Base-by-base conservation (phyloP, 2,797 vertebrate genomes). In the Onychomys leucogaster region DNA sequence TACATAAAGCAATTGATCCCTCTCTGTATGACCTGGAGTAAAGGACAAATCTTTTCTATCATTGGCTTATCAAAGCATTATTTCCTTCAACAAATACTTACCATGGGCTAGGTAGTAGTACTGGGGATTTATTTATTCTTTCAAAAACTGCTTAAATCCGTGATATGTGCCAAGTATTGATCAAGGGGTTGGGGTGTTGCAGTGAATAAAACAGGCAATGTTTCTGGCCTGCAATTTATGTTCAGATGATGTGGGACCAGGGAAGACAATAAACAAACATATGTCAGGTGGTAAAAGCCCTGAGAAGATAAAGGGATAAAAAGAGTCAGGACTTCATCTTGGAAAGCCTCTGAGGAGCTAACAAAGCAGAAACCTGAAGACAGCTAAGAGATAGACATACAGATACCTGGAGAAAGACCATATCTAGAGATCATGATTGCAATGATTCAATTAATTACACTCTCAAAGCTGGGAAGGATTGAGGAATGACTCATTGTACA, bases 71-170 rank as follows among this genome's bases (percentile, higher is more conserved):
- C 43, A 88, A 86, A 94, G 55, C 23, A 29, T 63, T 63, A 57
- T 55, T 95, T 89, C 32, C 80, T 71, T 86, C 57, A 93, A 84
- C 29, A 93, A 91, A 76, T 89, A 80, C 49, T 82, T 94, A 86
- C 34, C 17, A 29, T 27, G 27, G 75, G n/a, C 41, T 83, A 71
- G 16, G 27, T 12, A 27, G 41, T 41, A 94, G 41, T 32, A 73
- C 52, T 81, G 17, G 78, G 46, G 17, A 77, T 11, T 75, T 32
- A 25, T 61, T 95, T 49, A 67, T 37, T 89, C 34, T 67, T 81
- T 91, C 69, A 46, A 80, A 61, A 93, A 89, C 55, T 78, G 11
- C 46, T 46, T 76, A 89, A 95, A 37, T 85, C 55, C 41, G 46
- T 83, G 80, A 14, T 81, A 32, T 46, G 17, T 67, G 63, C 57